Evolutionary conservation across 2,888 invertebrate genomes (phyloP).

Genomic region (Stenodera caucasica): DNA sequence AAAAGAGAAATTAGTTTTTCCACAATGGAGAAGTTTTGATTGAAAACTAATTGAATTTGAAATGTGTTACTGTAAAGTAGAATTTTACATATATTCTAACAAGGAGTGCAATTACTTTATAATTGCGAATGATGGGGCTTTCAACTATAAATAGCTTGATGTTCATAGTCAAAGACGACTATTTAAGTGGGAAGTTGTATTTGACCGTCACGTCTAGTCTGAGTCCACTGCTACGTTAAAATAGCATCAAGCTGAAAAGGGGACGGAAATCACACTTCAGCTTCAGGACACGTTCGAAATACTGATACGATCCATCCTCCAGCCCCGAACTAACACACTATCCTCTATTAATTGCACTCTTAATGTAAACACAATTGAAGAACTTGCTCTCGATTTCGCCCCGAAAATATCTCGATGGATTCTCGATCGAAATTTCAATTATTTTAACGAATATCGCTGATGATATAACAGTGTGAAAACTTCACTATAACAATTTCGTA

Average conservation of each 20-base stretch:
- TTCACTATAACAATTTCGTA: conserved; percentile 27
- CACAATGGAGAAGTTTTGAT: background rate
- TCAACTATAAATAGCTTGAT: too few species aligned
- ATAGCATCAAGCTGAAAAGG: background rate
- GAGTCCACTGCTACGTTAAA: background rate
- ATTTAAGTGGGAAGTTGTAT: conserved; percentile 1
- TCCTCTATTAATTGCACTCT: background rate
- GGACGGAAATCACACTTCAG: conserved; percentile 13
- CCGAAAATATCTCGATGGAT: too few species aligned
- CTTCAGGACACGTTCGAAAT: conserved; percentile 8
- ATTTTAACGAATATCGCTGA: background rate
- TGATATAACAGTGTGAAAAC: conserved; percentile 19
- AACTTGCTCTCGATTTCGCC: too few species aligned
- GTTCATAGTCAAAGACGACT: conserved; percentile 2
- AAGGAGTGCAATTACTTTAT: conserved; percentile 1
- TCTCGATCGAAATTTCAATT: too few species aligned
- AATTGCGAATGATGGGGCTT: background rate
- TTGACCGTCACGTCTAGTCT: conserved; percentile 5
- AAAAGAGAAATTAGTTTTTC: background rate
- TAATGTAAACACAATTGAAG: conserved; percentile 6
- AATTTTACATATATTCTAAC: background rate
- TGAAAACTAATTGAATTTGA: background rate
- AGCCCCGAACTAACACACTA: background rate
- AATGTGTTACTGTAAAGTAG: background rate
- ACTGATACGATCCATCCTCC: conserved; percentile 1